These are phyloP conservation scores for Cottus gobio DNA, from an alignment of 2,113 vertebrate species.

Conservation along the genomic window DNA sequence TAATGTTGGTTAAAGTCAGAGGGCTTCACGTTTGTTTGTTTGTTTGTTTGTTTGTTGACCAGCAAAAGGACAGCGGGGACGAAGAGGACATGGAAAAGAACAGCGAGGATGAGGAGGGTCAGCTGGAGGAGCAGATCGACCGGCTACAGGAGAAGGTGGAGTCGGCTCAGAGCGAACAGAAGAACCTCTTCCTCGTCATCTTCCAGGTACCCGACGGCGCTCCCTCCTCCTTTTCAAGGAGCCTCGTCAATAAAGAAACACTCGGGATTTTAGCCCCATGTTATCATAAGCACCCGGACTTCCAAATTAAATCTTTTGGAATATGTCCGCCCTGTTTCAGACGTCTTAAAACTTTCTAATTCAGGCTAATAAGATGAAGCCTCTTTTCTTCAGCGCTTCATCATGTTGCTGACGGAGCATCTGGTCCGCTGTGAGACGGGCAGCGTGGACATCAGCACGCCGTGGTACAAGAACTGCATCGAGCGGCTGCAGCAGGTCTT, in stretches of 20 bases:
- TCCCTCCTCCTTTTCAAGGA: too few species aligned
- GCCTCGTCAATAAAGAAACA: neutral
- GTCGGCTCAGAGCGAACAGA: slow-evolving; percentile 97
- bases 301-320: neutral
- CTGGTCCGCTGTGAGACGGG: slow-evolving; percentile 95
- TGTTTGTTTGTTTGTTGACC: neutral
- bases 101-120: slow-evolving; percentile 93
- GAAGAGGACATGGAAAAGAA: slow-evolving; percentile 92
- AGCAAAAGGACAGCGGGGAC: slow-evolving; percentile 90
- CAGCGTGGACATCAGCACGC: slow-evolving; percentile 91
- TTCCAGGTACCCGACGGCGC: slow-evolving; percentile 91
- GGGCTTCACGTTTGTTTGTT: neutral
- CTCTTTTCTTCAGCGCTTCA: slow-evolving; percentile 88
- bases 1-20: neutral
- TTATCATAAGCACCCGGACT: neutral
- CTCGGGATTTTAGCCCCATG: neutral
- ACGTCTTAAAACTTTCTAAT: neutral
- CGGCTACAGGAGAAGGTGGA: slow-evolving; percentile 96
- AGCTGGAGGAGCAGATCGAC: slow-evolving; percentile 96
- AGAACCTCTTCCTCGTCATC: slow-evolving; percentile 98
- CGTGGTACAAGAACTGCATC: slow-evolving; percentile 98
- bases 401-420: slow-evolving; percentile 98
- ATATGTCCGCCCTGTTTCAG: neutral
- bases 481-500: slow-evolving; percentile 97
- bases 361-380: neutral